Base-by-base conservation (phyloP, 2,797 vertebrate species). In the Anguilla pacifica region DNA sequence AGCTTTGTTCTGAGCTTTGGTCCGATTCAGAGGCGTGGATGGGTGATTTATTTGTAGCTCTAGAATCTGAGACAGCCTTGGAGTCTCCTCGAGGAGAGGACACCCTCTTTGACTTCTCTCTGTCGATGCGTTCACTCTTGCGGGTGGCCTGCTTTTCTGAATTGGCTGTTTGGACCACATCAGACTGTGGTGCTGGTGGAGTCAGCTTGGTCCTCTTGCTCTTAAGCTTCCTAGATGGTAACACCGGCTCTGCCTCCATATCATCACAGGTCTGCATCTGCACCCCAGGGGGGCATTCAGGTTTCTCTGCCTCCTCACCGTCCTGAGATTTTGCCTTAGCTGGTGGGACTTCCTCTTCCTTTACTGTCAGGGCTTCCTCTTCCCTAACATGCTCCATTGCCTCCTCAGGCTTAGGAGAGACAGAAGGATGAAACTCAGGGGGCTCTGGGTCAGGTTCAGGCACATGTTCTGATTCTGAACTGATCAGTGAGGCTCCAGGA, bases 61-160 rank as follows among this genome's bases (percentile, higher is more conserved):
- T 97, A 0, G 94, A 94, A 67, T 95, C 95, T 83, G 95, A 95
- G 91, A 95, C 94, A 0, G 94, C 88, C 82, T 97, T 98, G 89
- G 95, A 91, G 53, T 99, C 98, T 74, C 97, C 98, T 86, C 98
- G 97, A 57, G 99, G 99, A 55, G 99, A 99, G 28, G 92, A 97
- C 0, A 97, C 98, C 72, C 98, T 96, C 92, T 98, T 99, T 0
- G 97, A 95, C 77, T 99, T 99, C 88, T 99, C 98, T 89, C 97
- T 97, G 92, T 99, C 98, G 86, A 99, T 99, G 67, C 99, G 96
- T 91, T 99, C 98, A 0, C 99, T 99, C 92, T 99, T 99, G 57
- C 98, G 97, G 0, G 97, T 99, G 85, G 96, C 98, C 0, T 95
- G 98, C 91, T 99, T 99, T 93, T 99, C 98, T 0, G 92, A 86